These are phyloP conservation scores for Hemaris fuciformis DNA, from an alignment of 2,888 invertebrate species.

Conservation along the genomic window DNA sequence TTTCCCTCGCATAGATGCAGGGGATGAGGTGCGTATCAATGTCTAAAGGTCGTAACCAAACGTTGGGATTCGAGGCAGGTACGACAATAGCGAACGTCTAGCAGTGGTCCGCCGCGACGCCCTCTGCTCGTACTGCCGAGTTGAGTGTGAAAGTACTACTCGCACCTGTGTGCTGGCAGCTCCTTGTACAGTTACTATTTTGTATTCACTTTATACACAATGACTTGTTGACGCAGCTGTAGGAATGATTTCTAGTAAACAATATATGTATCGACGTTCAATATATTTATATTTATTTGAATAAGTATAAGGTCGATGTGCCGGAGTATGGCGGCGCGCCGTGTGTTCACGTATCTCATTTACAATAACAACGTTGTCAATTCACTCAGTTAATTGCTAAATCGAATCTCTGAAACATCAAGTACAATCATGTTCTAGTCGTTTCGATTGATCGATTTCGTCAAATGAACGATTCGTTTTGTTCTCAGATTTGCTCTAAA, in stretches of 20 bases:
- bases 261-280: background rate
- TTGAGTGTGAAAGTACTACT: slow-evolving; percentile 8
- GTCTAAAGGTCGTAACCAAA: background rate
- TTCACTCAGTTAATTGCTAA: background rate
- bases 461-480: background rate
- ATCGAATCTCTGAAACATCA: background rate
- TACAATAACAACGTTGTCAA: background rate
- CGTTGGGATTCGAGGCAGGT: background rate
- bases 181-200: background rate
- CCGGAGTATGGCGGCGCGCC: background rate
- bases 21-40: background rate
- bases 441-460: background rate
- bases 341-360: background rate
- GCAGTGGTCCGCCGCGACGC: background rate
- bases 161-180: background rate
- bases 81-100: slow-evolving; percentile 2
- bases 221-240: slow-evolving; percentile 1
- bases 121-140: background rate
- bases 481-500: background rate
- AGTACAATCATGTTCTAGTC: background rate
- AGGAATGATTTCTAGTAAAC: slow-evolving; percentile 11
- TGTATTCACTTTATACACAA: background rate
- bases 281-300: background rate
- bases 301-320: background rate
- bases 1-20: slow-evolving; percentile 11